Evolutionary conservation across 2,888 invertebrate genomes (phyloP).

Genomic region (Ophion slaviceki): DNA sequence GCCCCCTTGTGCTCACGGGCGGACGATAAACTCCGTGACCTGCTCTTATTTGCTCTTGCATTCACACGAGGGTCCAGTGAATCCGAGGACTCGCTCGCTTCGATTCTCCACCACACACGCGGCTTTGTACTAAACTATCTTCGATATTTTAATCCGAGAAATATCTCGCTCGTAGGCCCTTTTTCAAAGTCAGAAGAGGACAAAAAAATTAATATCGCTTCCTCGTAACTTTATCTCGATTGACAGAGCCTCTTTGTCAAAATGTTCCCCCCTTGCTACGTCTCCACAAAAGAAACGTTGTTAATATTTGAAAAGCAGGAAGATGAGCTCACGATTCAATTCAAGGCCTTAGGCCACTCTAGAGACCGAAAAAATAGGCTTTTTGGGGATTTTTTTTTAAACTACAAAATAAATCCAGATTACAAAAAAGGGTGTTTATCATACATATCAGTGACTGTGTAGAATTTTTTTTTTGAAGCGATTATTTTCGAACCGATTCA

Average conservation of each 20-base stretch:
- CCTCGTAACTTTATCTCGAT: neutral
- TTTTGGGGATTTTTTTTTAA: too few relatives aligned
- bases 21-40: constrained; percentile 58
- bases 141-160: neutral
- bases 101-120: neutral
- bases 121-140: neutral
- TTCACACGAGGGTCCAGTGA: constrained; percentile 41
- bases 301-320: too few relatives aligned
- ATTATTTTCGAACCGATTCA: too few relatives aligned
- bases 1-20: constrained; percentile 6
- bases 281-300: too few relatives aligned
- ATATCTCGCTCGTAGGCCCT: neutral
- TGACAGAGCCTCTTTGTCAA: neutral
- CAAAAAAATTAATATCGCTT: neutral
- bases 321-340: too few relatives aligned
- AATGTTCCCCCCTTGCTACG: neutral
- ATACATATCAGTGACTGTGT: too few relatives aligned
- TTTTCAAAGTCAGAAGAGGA: neutral
- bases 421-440: too few relatives aligned
- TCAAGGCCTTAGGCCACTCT: too few relatives aligned
- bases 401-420: too few relatives aligned
- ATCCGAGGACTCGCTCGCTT: neutral
- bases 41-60: constrained; percentile 34
- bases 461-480: too few relatives aligned
- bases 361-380: too few relatives aligned